These are phyloP conservation scores for Botia almorhae DNA, from an alignment of 2,797 vertebrate species.

Conservation along the genomic window DNA sequence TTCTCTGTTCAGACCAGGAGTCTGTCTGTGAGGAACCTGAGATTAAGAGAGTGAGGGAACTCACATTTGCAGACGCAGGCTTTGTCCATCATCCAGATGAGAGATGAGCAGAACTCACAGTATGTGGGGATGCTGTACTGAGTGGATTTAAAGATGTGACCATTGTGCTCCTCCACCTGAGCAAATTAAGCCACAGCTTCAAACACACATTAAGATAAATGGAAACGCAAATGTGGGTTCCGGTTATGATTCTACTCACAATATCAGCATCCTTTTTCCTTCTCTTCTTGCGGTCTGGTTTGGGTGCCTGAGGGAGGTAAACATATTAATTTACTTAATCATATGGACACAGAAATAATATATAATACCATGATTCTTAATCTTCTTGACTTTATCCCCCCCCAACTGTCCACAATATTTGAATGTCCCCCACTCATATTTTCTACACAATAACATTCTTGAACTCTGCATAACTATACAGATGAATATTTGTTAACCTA, in stretches of 20 bases:
- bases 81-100: constrained; percentile 99
- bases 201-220: neutral
- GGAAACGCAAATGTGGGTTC: neutral
- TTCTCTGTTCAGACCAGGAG: no score
- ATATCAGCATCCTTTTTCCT: constrained; percentile 85
- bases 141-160: constrained; percentile 97
- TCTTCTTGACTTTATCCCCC: no score
- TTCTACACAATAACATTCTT: no score
- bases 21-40: no score
- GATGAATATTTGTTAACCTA: no score
- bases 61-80: constrained; percentile 89
- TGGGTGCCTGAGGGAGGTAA: constrained; percentile 64
- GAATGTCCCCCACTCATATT: no score
- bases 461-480: no score
- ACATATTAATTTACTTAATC: neutral
- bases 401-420: no score
- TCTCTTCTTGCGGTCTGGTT: constrained; percentile 83
- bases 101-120: constrained; percentile 97
- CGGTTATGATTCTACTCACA: constrained; percentile 69
- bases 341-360: no score
- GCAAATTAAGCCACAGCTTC: neutral
- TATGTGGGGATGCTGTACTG: constrained; percentile 99
- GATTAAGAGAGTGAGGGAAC: no score
- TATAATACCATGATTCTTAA: no score
- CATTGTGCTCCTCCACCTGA: constrained; percentile 97